Base-by-base conservation (phyloP, 2,797 vertebrate genomes). In the Gambelia wislizenii region DNA sequence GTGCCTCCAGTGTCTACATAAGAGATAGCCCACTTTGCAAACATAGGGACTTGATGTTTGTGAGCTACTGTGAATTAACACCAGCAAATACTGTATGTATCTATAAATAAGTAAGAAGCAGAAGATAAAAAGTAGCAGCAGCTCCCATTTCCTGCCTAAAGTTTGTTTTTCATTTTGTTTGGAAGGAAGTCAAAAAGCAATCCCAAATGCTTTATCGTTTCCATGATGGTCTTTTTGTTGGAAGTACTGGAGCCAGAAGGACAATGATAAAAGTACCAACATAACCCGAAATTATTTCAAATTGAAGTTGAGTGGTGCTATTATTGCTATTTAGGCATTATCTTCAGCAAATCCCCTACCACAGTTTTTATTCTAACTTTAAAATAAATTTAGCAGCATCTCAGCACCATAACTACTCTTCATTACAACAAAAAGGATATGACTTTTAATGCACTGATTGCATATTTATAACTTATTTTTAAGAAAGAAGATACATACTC, bases 361-460 rank as follows among this genome's bases (percentile, higher is more conserved):
- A 95, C 94, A 93, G 90, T 89, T 93, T 88, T 70, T 87, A 83
- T 92, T 93, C 90, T 88, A 79, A 93, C 89, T 96, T 95, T 93
- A 96, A 95, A 96, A 95, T 72, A 87, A 89, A 92, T 86, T 84
- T 80, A 92, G 74, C 54, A 86, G 88, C 61, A 85, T 84, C 88
- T 94, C 87, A 91, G 89, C 89, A 67, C 72, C 76, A 93, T 94
- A n/a, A n/a, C 91, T 81, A 93, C 84, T 67, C 14, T 91, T 94
- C 89, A 91, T 94, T 95, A n/a, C n/a, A 95, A 94, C 92, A 91
- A 90, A 83, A 86, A 75, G 85, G 87, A 96, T 94, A 94, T 88
- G 56, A 94, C 90, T 92, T 92, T 87, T 86, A 90, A 92, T 92
- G 82, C 87, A 89, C 91, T 49, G 83, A 92, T 92, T 92, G 79